Evolutionary conservation across 2,888 invertebrate genomes (phyloP), one percentile per base, ranked within the genome.

Genomic region (Patella caerulea): DNA sequence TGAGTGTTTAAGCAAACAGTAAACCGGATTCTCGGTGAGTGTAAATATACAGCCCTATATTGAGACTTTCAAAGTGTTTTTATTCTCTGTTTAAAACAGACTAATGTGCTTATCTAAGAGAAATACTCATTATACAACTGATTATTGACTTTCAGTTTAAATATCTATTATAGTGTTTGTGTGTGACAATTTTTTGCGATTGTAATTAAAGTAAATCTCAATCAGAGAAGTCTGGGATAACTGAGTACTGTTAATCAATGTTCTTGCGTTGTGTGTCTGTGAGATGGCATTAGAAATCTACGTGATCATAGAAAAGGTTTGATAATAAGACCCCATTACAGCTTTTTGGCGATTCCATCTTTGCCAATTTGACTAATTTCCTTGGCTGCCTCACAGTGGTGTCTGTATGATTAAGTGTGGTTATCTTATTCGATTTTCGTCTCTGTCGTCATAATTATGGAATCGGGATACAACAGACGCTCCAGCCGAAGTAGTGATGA

Each of bases 401-500:
- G 24, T 24, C 65, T 65, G 19, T 65, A 65, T 65, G 65, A 65
- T 65, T 24, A 65, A 65, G 24, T 24, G 65, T 65, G 65, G 24
- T 65, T 11, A 24, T 24, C 12, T 65, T 65, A 24, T 65, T 65
- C 24, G 65, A 24, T 19, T 65, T 24, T 19, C 24, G 65, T 24
- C 65, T 65, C 24, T 24, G 12, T 65, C 19, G 14, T 65, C 19
- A 65, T 19, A 9, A 65, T 65, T 65, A 65, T 65, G 65, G 65
- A 65, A 19, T 65, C 19, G 3, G 65, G 59, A 59, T 59, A 59
- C 19, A 65, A 65, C 19, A 19, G 65, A 24, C 65, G 65, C 24
- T 65, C 24, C 11, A 65, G 77, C 17, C 72, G 77, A 29, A 70
- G 71, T 17, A 78, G 78, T 56, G 72, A 72, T 12, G 79, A 79